Base-by-base conservation (phyloP, 2,888 invertebrate genomes). In the Drosophila ezoana region DNA sequence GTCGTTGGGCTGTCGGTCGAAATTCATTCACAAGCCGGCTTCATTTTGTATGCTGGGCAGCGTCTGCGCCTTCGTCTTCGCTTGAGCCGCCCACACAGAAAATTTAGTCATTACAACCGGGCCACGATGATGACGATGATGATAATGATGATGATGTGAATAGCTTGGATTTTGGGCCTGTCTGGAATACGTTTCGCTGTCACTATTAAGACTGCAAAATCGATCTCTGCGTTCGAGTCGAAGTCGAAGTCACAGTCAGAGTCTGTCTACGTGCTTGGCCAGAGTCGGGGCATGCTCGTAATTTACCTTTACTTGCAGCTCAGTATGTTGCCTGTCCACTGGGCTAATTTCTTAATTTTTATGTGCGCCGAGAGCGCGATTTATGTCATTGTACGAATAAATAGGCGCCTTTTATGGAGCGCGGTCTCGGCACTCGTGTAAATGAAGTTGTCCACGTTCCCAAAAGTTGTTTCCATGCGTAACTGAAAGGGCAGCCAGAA, bases 341-440 rank as follows among this genome's bases (percentile, higher is more conserved):
- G 77, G 71, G 83, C 70, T 83, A 83, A 83, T 83, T 83, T 83
- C 88, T 83, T 87, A 82, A 83, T 83, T 83, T 85, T 74, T 74
- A 87, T 87, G 86, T 72, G 68, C 20, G 49, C 44, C 52, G 85
- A 66, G 85, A 82, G 64, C 68, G 61, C 79, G 80, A 82, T 87
- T 85, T 82, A 79, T 81, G 84, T 76, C 79, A 64, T 33, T 71
- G 76, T 61, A 51, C 43, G 62, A 33, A 37, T 54, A 72, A 75
- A 72, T 68, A 48, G 70, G 69, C 65, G 66, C 87, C 82, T 84
- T 79, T 67, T 67, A 75, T 70, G 78, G 78, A 6, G 13, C 32
- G 23, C 49, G 43, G 32, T 28, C 28, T 28, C 28, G 2, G 28
- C 28, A 45, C 28, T 68, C 60, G 73, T 54, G 75, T 54, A 78